Base-by-base conservation (phyloP, 1,140 invertebrate species). In the Orchestia grillus region DNA sequence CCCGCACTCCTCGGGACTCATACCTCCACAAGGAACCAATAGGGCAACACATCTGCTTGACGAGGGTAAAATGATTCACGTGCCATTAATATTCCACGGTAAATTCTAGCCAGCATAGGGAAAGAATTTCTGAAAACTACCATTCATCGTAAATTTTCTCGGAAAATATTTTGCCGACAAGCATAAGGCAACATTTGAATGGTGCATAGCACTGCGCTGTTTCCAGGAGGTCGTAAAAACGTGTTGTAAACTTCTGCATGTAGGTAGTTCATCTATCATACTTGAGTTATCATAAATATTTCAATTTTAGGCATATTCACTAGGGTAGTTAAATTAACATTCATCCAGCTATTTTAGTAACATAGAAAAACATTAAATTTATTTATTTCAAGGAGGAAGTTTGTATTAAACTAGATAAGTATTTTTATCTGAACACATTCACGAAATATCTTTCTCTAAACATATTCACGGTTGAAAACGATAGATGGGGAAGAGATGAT, bases 1-100 rank as follows among this genome's bases (percentile, higher is more conserved):
- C 88, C 36, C 92, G 90, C 92, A 45, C 92, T 94, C 44, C 92
- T n/a, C 92, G 16, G 44, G 6, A 47, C 92, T n/a, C 92, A 44
- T 77, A 77, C 62, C 62, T 77, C 3, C 62, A 36, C 62, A 3
- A 77, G 62, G 15, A 36, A 77, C 62, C 62, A 77, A 77, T 77
- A 77, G 62, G 62, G 62, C 62, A 77, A 77, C 62, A 77, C 62
- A 77, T 15, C 28, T 77, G 62, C 62, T 36, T 77, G 3, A 36
- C 62, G 15, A 77, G 15, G 28, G 62, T 8, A 77, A 77, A 77
- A 3, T 77, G 36, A 77, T 77, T 77, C 11, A 77, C 11, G 36
- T 77, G 28, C 28, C 28, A 3, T 36, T 36, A 28, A 8, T 77
- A 77, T 77, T 77, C 62, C 36, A 28, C 28, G 11, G 11, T 77